These are phyloP conservation scores for Stenodera caucasica DNA, from an alignment of 2,888 invertebrate species.

Conservation along the genomic window DNA sequence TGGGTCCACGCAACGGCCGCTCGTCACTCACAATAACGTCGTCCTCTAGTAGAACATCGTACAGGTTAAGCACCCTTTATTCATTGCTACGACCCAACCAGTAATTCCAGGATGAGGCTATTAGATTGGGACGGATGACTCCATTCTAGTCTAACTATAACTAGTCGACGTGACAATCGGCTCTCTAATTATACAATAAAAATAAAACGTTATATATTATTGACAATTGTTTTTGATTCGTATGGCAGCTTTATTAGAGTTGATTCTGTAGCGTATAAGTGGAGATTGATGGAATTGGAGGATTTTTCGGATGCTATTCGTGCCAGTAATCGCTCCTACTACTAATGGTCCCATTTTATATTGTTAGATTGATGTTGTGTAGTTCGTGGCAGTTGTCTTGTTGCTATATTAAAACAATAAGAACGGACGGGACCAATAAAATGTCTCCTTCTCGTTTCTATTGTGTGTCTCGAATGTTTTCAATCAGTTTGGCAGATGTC, in stretches of 20 bases:
- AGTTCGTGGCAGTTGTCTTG: conserved; percentile 13
- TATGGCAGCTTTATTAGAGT: not conserved
- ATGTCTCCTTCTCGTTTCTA: conserved; percentile 10
- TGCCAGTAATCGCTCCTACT: not conserved
- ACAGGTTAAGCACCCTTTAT: conserved; percentile 31
- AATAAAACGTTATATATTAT: not conserved
- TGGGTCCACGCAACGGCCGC: conserved; percentile 31
- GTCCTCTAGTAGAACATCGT: conserved; percentile 27
- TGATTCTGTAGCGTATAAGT: no score
- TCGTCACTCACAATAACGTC: conserved; percentile 37
- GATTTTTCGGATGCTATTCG: conserved; percentile 3
- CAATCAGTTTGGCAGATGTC: conserved; percentile 32
- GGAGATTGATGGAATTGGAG: not conserved
- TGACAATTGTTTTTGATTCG: not conserved
- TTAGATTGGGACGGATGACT: conserved; percentile 17
- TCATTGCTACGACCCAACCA: conserved; percentile 26
- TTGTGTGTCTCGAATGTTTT: conserved; percentile 23
- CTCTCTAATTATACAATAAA: no score
- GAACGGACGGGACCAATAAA: conserved; percentile 23
- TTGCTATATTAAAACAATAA: conserved; percentile 23
- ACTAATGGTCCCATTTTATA: conserved; percentile 6
- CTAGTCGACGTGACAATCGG: conserved; percentile 1
- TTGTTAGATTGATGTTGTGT: conserved; percentile 7
- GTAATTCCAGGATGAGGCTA: conserved; percentile 27
- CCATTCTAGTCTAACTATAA: not conserved